A percentile compares a stretch with the other conserved stretches of the same genome.
Conservation (phyloP, 2,797 vertebrate species). For the Enteromius mattozi region DNA sequence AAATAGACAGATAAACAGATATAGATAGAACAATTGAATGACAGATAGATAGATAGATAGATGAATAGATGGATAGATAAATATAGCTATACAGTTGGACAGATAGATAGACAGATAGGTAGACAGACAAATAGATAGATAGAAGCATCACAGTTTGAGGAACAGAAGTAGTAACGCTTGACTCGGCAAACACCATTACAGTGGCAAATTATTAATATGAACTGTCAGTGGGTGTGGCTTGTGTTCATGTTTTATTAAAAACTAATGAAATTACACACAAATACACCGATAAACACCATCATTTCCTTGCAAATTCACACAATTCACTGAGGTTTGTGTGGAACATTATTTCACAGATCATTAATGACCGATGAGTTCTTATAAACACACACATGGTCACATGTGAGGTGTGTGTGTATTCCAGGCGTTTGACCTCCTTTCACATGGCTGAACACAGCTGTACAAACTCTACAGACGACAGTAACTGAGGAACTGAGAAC, state of each 20-base stretch:
- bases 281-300: not conserved
- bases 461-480: constrained; percentile 61
- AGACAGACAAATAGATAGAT: not conserved
- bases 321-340: not conserved
- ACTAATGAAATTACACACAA: constrained; percentile 31
- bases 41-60: too few relatives aligned
- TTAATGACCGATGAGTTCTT: not conserved
- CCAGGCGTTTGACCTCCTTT: constrained; percentile 65
- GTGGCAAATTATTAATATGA: not conserved
- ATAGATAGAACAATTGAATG: too few relatives aligned
- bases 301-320: not conserved
- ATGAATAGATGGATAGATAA: too few relatives aligned
- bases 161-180: not conserved
- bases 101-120: not conserved
- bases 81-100: not conserved
- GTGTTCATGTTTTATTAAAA: constrained; percentile 16
- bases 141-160: not conserved
- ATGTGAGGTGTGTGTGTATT: constrained; percentile 24
- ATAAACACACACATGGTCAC: constrained; percentile 19
- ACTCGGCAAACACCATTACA: not conserved
- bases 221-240: not conserved
- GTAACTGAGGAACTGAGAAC: constrained; percentile 53
- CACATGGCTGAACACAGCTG: constrained; percentile 64
- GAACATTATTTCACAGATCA: not conserved
- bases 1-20: too few relatives aligned